Evolutionary conservation across 1,140 invertebrate genomes (phyloP).

Genomic region (Pogonus chalceus): DNA sequence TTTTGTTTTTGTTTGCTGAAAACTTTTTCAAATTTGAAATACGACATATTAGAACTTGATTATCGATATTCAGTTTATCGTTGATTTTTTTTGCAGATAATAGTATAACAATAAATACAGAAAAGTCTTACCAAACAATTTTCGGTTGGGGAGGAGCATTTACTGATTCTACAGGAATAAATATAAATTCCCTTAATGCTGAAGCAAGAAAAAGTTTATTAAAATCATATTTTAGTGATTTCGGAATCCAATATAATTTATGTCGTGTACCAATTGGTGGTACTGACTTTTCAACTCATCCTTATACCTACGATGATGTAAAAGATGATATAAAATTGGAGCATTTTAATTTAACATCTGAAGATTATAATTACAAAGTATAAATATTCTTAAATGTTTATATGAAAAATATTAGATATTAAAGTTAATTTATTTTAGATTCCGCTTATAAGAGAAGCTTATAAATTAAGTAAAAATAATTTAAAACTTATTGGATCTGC

Average conservation of each 20-base stretch:
- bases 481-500: constrained; percentile 43
- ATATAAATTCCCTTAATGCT: constrained; percentile 50
- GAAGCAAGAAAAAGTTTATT: constrained; percentile 48
- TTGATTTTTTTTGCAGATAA: too few species aligned
- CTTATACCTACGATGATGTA: constrained; percentile 1
- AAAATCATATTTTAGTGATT: constrained; percentile 43
- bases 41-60: too few species aligned
- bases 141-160: constrained; percentile 77
- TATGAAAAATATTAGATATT: constrained; percentile 24
- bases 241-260: constrained; percentile 60
- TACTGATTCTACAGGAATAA: constrained; percentile 69
- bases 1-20: too few species aligned
- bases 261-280: constrained; percentile 69
- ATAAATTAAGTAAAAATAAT: constrained; percentile 29
- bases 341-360: constrained; percentile 52
- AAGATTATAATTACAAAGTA: constrained; percentile 41
- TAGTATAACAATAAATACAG: background rate
- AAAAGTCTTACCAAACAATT: constrained; percentile 43
- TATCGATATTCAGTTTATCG: too few species aligned
- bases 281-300: constrained; percentile 41
- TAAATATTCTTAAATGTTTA: constrained; percentile 26
- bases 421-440: constrained; percentile 40
- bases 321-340: constrained; percentile 47
- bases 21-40: too few species aligned
- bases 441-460: constrained; percentile 49